Evolutionary conservation across 2,797 vertebrate species (phyloP), one percentile per base, ranked within the genome.

Genomic region (Scleropages formosus): DNA sequence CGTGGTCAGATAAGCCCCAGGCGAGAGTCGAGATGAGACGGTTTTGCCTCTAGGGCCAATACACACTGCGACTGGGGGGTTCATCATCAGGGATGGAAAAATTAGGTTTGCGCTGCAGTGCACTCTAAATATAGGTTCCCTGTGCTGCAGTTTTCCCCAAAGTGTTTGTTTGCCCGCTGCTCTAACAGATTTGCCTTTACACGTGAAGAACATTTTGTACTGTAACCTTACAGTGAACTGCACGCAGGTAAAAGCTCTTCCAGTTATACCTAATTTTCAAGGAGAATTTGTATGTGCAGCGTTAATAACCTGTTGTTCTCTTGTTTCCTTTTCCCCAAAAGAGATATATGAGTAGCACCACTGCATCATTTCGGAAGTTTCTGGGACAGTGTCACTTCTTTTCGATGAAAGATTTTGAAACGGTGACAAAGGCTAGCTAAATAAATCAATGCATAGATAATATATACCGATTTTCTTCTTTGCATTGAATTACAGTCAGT

Each of bases 41-140:
- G 75, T 44, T 78, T 69, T 16, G 44, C 81, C 81, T 64, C 74
- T 56, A 65, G 60, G 16, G 16, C 0, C 47, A 20, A 74, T 22
- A 69, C 80, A 79, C 77, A 87, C 85, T 86, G 85, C 86, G 85
- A 89, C 87, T 88, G 89, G 81, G 84, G 74, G 31, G 72, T 76
- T 66, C 81, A 84, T 81, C 85, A 82, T 82, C 83, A 79, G 76
- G 58, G 74, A 69, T 73, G 68, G 51, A 79, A 75, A 62, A 76
- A 75, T 79, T 72, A 82, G 81, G 84, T 84, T 81, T 85, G 84
- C 82, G 81, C 86, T 86, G 76, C 82, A 83, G 86, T 83, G 73
- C 72, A 79, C 49, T 86, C 89, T 85, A 87, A 87, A 92, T 89
- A 90, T 90, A 90, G 86, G 86, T 78, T 62, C 74, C 68, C 77